phyloP scores from a whole-genome alignment of 2,888 invertebrate species.

The Agonum fuliginosum region DNA sequence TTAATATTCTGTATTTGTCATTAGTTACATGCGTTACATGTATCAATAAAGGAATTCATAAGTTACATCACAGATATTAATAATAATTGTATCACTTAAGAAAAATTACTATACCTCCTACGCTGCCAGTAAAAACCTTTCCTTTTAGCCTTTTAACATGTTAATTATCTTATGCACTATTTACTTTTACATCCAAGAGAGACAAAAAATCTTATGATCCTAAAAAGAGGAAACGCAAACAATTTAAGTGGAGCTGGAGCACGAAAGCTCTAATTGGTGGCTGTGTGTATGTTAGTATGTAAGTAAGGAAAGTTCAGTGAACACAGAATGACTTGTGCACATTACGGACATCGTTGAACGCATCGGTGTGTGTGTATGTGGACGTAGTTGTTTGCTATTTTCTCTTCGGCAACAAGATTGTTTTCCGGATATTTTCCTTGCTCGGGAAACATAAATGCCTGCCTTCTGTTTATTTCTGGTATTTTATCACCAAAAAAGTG shows the following conservation, averaged over 20 bases:
- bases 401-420: conserved; percentile 38
- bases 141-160: neutral
- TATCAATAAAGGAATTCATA: no score
- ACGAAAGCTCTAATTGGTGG: conserved; percentile 7
- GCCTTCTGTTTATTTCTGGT: conserved; percentile 36
- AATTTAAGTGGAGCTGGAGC: neutral
- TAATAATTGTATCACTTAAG: no score
- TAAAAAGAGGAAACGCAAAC: conserved; percentile 12
- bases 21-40: no score
- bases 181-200: neutral
- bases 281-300: conserved; percentile 11
- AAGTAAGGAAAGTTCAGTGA: conserved; percentile 32
- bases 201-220: neutral
- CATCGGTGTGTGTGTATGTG: neutral
- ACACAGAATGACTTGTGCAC: conserved; percentile 31
- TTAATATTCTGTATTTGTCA: no score
- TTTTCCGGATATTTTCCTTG: conserved; percentile 36
- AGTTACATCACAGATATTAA: no score
- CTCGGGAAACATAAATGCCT: conserved; percentile 30
- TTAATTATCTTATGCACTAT: neutral
- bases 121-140: neutral
- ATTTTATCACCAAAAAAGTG: conserved; percentile 29
- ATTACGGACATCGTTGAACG: conserved; percentile 13
- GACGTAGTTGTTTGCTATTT: conserved; percentile 20
- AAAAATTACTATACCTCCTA: neutral